Percentiles rank a stretch among this genome's conserved stretches.
Conservation (phyloP, 2,797 vertebrate genomes). For the Alosa sapidissima region DNA sequence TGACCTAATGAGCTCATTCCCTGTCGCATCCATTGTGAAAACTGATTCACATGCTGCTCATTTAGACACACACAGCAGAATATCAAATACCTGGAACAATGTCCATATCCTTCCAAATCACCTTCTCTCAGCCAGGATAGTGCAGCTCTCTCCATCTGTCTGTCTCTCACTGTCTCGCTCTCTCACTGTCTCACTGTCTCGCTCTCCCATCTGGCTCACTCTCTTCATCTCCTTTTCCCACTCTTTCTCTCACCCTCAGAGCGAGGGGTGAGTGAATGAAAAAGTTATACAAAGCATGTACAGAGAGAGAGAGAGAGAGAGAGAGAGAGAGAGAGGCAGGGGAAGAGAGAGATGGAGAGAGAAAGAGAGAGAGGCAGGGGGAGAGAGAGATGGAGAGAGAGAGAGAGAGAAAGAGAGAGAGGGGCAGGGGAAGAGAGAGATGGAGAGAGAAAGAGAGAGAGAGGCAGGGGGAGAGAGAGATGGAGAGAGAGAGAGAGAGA, state of each 20-base stretch:
- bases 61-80: conserved; percentile 8
- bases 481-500: neutral
- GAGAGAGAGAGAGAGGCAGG: no score
- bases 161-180: neutral
- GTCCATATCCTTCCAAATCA: neutral
- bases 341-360: no score
- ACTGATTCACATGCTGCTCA: neutral
- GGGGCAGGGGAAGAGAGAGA: no score
- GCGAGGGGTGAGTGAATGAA: neutral
- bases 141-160: neutral
- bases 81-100: conserved; percentile 21
- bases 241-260: neutral
- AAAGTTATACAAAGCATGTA: conserved; percentile 3
- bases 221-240: neutral
- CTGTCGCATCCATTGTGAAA: conserved; percentile 7
- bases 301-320: conserved; percentile 1
- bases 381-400: no score
- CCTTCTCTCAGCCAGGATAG: neutral
- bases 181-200: neutral
- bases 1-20: neutral
- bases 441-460: neutral
- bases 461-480: neutral
- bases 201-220: neutral
- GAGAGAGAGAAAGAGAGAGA: no score
- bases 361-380: no score